Evolutionary conservation across 2,888 invertebrate genomes (phyloP).

Genomic region (Ernsta delagoae): DNA sequence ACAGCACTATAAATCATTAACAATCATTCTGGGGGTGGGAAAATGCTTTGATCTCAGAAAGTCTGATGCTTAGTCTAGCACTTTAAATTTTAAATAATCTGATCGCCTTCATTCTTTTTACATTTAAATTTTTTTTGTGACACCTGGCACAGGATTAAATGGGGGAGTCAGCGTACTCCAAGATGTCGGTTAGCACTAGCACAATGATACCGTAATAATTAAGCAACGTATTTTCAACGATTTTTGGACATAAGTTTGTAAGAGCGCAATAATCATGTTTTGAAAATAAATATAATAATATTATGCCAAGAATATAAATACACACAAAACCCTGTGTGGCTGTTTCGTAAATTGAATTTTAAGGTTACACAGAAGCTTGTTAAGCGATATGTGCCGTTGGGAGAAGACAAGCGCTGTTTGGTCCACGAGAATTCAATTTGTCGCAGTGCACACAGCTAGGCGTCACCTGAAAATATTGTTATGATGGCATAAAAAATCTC

Average conservation of each 20-base stretch:
- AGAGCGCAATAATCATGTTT: neutral
- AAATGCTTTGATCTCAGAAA: neutral
- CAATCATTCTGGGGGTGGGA: neutral
- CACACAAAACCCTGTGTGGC: neutral
- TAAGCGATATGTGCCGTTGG: conserved; percentile 12
- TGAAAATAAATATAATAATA: neutral
- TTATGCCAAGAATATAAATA: too few species aligned
- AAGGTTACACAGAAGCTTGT: conserved; percentile 15
- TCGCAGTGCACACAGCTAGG: neutral
- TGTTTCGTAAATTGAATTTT: conserved; percentile 15
- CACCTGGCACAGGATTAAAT: neutral
- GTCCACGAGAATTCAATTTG: conserved; percentile 21
- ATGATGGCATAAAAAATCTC: conserved; percentile 8
- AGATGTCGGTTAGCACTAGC: neutral
- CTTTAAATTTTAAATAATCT: neutral
- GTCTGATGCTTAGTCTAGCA: neutral
- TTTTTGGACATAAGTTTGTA: neutral
- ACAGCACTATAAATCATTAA: neutral
- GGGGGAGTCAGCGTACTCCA: neutral
- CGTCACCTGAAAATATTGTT: conserved; percentile 1
- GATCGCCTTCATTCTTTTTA: too few species aligned
- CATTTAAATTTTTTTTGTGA: neutral
- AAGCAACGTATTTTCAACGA: neutral
- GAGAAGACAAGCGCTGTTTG: conserved; percentile 3
- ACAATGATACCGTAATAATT: neutral